Base-by-base conservation (phyloP, 1,140 invertebrate genomes). In the Notospermus geniculatus region DNA sequence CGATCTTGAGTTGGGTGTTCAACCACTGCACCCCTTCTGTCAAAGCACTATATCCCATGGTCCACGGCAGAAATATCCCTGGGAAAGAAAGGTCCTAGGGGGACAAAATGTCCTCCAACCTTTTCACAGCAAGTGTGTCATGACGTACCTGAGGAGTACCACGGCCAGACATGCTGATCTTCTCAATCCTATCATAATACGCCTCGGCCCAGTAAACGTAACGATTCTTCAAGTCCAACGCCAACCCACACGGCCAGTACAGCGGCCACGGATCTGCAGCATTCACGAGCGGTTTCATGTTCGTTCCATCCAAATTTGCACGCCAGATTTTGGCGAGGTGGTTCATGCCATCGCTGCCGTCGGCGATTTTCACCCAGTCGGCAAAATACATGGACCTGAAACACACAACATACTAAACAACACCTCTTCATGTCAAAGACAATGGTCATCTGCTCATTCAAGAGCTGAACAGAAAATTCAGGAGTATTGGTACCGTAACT, bases 341-440 rank as follows among this genome's bases (percentile, higher is more conserved):
- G 1, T 97, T 82, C 0, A 95, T 94, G 81, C 97, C 93, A 2
- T 91, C 93, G 54, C 97, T 95, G 32, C 95, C 80, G 80, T 97
- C 93, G 1, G 96, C 95, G 81, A 95, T 93, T 74, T 96, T 93
- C 39, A 95, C 94, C 95, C 95, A 97, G 77, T 98, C 95, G 0
- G 93, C 95, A 94, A 94, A 97, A 76, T 69, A 77, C 55, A 77
- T 66, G 28, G 57, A 45, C 15, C 73, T 75, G 32, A n/a, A 62
- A 53, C 45, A n/a, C 19, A 11, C 22, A 36, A 57, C 57, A n/a
- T n/a, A n/a, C n/a, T n/a, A n/a, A n/a, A n/a, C n/a, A n/a, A n/a
- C n/a, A n/a, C n/a, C n/a, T n/a, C n/a, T n/a, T n/a, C n/a, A n/a
- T n/a, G n/a, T n/a, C n/a, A n/a, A n/a, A n/a, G n/a, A n/a, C n/a